Evolutionary conservation across 2,797 vertebrate species (phyloP).

Genomic region (Rhadinocentrus ornatus): DNA sequence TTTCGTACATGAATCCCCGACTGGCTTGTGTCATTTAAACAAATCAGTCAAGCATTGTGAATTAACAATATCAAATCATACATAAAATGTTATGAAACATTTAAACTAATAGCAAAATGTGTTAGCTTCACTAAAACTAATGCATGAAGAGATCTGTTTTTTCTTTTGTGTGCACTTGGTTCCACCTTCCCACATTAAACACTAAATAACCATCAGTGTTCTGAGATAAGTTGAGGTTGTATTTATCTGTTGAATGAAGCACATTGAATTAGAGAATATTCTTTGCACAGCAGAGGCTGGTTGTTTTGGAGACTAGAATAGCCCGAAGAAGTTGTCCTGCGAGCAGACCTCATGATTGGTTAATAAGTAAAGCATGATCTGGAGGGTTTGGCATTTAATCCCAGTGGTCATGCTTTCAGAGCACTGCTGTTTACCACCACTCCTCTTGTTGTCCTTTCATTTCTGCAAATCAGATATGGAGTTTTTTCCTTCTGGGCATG

Average conservation of each 20-base stretch:
- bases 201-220: not conserved
- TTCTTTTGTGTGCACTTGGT: not conserved
- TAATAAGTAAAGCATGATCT: conserved; percentile 84
- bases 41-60: too few relatives aligned
- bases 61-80: too few relatives aligned
- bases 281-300: conserved; percentile 8
- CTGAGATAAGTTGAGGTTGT: not conserved
- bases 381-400: conserved; percentile 68
- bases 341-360: conserved; percentile 76
- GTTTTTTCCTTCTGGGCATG: conserved; percentile 59
- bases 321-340: conserved; percentile 54
- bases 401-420: conserved; percentile 64
- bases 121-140: not conserved
- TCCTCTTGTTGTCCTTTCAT: conserved; percentile 67
- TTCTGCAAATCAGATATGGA: conserved; percentile 69
- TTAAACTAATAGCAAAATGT: conserved; percentile 2
- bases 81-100: not conserved
- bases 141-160: conserved; percentile 2
- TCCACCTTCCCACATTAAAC: conserved; percentile 12
- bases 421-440: conserved; percentile 66
- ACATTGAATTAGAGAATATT: not conserved
- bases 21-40: conserved; percentile 4
- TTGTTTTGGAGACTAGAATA: conserved; percentile 35
- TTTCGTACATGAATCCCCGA: not conserved
- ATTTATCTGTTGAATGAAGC: conserved; percentile 3